Base-by-base conservation (phyloP, 2,888 invertebrate species). In the Thumatha senex region DNA sequence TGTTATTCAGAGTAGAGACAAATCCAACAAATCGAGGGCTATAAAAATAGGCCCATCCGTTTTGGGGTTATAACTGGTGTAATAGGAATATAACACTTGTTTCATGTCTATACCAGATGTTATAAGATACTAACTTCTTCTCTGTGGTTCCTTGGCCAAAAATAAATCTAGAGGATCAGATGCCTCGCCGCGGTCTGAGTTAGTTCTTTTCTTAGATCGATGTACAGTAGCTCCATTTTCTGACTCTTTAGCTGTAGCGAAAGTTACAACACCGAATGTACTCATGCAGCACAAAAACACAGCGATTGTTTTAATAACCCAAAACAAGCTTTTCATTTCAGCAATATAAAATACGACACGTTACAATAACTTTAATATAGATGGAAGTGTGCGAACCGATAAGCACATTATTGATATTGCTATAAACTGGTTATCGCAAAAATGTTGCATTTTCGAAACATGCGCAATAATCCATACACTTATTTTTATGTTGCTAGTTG, bases 371-470 rank as follows among this genome's bases (percentile, higher is more conserved):
- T 57, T 59, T 51, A 51, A 62, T 54, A 59, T 47, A 45, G 40
- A 50, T 56, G 51, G 50, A 53, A 45, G 49, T 59, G 54, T 68
- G 63, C 63, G 65, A 66, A 54, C 59, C 65, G 52, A 67, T 70
- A 73, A 70, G 67, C 63, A 56, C 59, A 63, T 60, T 76, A 70
- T 79, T 78, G 74, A 74, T 78, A 63, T 55, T 61, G 68, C 66
- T 61, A 74, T 78, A 80, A 80, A 80, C 70, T 40, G 53, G 69
- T 73, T 76, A 74, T 70, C 70, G 63, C 66, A 48, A 31, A 24
- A 24, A 24, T 24, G 53, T 54, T 54, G 62, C 61, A 65, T 50
- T 52, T 24, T 51, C 39, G 51, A 54, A 51, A 54, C 53, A 49
- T 49, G 47, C 34, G 36, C 46, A 41, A 43, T 42, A 39, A 33